Evolutionary conservation across 2,113 vertebrate genomes (phyloP).

Genomic region (Semicossyphus pulcher): DNA sequence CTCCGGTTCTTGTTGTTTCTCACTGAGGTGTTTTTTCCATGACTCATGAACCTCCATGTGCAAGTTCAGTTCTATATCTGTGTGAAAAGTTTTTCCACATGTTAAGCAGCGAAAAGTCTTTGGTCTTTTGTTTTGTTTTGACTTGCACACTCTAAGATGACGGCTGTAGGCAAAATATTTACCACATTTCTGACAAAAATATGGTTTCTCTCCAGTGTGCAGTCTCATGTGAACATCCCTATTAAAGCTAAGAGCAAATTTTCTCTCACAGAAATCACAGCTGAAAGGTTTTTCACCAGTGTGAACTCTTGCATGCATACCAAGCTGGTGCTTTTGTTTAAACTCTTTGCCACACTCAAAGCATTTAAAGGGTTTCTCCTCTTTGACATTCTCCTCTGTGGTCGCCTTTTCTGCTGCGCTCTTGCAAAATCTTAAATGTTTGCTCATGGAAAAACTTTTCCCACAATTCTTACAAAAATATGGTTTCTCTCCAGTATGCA

Average conservation of each 20-base stretch:
- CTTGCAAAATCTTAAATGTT: constrained; percentile 9
- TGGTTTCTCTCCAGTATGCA: constrained; percentile 19
- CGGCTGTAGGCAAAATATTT: neutral
- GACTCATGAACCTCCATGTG: constrained; percentile 31
- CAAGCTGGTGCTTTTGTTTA: neutral
- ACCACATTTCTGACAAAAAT: constrained; percentile 7
- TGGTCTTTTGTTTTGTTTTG: neutral
- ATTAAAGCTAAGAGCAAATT: constrained; percentile 4
- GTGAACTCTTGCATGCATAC: constrained; percentile 22
- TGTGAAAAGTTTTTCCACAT: constrained; percentile 7
- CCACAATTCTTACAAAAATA: constrained; percentile 33
- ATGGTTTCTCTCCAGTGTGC: constrained; percentile 18
- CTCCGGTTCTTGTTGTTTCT: constrained; percentile 3
- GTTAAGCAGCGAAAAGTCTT: neutral
- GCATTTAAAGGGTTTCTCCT: constrained; percentile 17
- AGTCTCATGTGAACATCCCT: constrained; percentile 1
- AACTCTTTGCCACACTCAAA: constrained; percentile 15
- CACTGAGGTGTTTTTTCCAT: constrained; percentile 24
- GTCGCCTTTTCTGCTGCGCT: neutral
- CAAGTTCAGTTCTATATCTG: constrained; percentile 8
- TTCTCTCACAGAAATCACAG: constrained; percentile 28
- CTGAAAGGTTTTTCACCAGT: constrained; percentile 16
- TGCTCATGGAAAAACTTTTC: constrained; percentile 16
- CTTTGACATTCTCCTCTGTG: neutral
- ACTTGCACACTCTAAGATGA: neutral